phyloP scores from a whole-genome alignment of 2,888 invertebrate species.

The Yponomeuta malinellus region DNA sequence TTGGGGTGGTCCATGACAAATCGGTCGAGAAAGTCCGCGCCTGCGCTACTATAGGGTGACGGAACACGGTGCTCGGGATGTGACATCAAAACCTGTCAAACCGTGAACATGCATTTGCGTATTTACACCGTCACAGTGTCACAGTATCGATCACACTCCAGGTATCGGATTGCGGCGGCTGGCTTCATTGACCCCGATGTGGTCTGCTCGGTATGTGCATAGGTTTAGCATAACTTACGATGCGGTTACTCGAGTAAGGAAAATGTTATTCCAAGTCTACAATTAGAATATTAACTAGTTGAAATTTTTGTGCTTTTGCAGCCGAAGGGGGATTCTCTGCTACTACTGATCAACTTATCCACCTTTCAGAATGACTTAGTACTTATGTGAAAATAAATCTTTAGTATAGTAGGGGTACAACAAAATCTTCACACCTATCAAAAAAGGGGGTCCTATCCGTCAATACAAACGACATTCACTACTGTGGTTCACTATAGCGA shows the following conservation, averaged over 20 bases:
- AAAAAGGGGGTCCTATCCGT: no score
- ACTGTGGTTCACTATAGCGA: no score
- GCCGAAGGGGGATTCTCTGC: no score
- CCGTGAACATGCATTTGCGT: conserved; percentile 72
- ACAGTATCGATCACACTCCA: conserved; percentile 38
- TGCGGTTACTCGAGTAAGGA: conserved; percentile 72
- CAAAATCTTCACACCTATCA: no score
- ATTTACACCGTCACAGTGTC: conserved; percentile 60
- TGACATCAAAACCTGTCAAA: conserved; percentile 74
- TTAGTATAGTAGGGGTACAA: no score
- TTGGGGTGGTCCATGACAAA: not conserved
- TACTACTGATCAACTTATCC: no score
- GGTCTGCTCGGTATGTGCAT: conserved; percentile 68
- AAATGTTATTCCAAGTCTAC: conserved; percentile 73
- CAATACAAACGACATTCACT: no score
- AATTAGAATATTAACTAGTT: conserved; percentile 62
- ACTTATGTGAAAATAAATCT: no score
- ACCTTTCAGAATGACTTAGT: no score
- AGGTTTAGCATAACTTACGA: conserved; percentile 73
- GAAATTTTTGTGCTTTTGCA: no score
- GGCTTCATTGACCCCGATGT: conserved; percentile 36
- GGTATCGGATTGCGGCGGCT: conserved; percentile 29
- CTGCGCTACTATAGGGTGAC: conserved; percentile 65
- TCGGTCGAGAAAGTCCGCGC: conserved; percentile 37
- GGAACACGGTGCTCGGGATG: conserved; percentile 74